Percentiles rank a stretch among this genome's conserved stretches.
These are phyloP conservation scores for Leucophenga montana DNA, from an alignment of 2,888 invertebrate genomes.

Conservation along the genomic window DNA sequence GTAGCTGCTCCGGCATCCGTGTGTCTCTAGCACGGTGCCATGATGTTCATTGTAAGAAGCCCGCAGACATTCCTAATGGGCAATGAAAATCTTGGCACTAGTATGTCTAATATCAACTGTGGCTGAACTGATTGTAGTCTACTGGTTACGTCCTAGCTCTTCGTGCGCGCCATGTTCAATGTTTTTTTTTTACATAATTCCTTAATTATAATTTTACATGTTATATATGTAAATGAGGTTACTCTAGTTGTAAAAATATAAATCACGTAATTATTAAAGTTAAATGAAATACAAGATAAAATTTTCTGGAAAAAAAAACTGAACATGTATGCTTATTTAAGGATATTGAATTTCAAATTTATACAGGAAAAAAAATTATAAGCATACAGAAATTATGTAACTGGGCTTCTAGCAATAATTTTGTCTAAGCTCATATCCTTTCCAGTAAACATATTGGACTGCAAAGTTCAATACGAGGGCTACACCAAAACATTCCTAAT, in stretches of 20 bases:
- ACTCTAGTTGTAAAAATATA: slow-evolving; percentile 61
- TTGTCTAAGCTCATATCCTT: too few relatives aligned
- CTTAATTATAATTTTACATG: slow-evolving; percentile 68
- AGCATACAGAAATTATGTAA: too few relatives aligned
- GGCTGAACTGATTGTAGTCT: background rate
- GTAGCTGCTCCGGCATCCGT: background rate
- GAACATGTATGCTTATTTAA: background rate
- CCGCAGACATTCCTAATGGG: slow-evolving; percentile 8
- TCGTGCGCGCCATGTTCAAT: slow-evolving; percentile 32
- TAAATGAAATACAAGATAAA: too few relatives aligned
- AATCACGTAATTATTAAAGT: slow-evolving; percentile 27
- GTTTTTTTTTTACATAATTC: slow-evolving; percentile 53
- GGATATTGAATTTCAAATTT: too few relatives aligned
- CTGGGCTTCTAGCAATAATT: too few relatives aligned
- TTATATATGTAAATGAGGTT: slow-evolving; percentile 70
- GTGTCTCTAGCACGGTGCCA: background rate
- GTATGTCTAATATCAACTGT: background rate
- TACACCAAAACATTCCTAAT: too few relatives aligned
- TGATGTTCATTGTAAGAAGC: background rate
- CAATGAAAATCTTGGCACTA: background rate
- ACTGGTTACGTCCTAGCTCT: slow-evolving; percentile 8
- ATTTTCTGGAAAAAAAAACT: too few relatives aligned
- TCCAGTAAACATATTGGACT: too few relatives aligned
- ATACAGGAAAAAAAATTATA: too few relatives aligned
- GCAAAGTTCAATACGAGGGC: too few relatives aligned